Conservation (phyloP, 2,797 vertebrate species). For the Sebastes nivosus region DNA sequence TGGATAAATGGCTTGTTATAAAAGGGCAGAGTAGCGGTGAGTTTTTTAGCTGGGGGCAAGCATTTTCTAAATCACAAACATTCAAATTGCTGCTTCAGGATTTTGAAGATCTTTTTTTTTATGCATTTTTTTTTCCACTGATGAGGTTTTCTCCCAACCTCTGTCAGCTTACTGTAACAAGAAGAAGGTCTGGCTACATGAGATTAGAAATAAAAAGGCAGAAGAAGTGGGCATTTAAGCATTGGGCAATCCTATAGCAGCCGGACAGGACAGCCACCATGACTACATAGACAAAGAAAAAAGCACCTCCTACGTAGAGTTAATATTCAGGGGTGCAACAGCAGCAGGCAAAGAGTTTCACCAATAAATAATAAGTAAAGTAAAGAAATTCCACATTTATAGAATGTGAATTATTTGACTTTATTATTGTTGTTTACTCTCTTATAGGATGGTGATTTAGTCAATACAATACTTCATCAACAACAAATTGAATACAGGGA, state of each 20-base stretch:
- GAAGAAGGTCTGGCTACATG: background rate
- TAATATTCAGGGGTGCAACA: background rate
- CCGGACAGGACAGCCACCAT: background rate
- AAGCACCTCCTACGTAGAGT: background rate
- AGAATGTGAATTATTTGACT: background rate
- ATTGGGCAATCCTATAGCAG: background rate
- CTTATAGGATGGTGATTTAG: background rate
- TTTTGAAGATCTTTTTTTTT: background rate
- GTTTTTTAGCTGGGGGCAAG: background rate
- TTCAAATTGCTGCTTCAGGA: background rate
- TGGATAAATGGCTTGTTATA: background rate
- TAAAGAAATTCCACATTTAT: background rate
- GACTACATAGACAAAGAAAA: background rate
- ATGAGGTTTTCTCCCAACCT: background rate
- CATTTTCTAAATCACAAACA: background rate
- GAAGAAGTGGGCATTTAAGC: background rate
- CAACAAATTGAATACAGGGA: background rate
- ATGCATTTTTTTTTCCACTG: background rate
- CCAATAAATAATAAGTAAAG: background rate
- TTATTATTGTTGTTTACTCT: background rate
- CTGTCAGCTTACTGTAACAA: slow-evolving; percentile 1
- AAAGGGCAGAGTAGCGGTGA: background rate
- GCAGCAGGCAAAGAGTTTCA: background rate
- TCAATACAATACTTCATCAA: background rate
- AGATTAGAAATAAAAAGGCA: background rate